Base-by-base conservation (phyloP, 2,888 invertebrate genomes). In the Gnatocerus cornutus region DNA sequence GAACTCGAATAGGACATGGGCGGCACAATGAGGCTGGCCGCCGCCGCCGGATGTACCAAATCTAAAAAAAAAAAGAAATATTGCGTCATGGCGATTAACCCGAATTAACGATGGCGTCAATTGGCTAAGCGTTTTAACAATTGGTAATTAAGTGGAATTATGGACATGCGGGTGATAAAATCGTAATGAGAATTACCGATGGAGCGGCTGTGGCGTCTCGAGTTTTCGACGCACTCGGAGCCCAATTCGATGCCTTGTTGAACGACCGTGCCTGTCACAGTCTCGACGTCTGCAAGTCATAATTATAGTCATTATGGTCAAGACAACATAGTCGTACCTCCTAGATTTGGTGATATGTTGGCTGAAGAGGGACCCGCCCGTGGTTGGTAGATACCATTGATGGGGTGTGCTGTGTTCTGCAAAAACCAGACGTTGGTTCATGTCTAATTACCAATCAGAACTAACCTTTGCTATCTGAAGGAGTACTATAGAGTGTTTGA, bases 401-500 rank as follows among this genome's bases (percentile, higher is more conserved):
- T 92, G 68, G 96, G 96, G 87, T 95, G 93, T 33, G 95, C 95
- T 78, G 95, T 95, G 85, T 96, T 96, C 93, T 93, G 87, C 71
- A 88, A 85, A 33, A 43, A 8, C 12, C 43, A 43, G 5, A 33
- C 43, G 16, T 10, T 30, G 41, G 3, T 0, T 33, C 16, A n/a
- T 46, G 45, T 16, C 43, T 55, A 10, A 10, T 13, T 50, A 30
- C 52, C 62, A 72, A 59, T 67, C 9, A 62, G 14, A 10, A 13
- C 37, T 37, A 87, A 96, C 96, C 92, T 98, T 98, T 78, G 98
- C 96, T 84, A 98, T 98, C 90, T 99, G 98, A 78, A 99, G 89
- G 81, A 97, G 91, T 75, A 99, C 97, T 87, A 99, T 99, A 80
- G 98, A 95, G 89, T 99, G 98, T 87, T 99, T 99, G 76, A 99